phyloP scores from a whole-genome alignment of 2,113 vertebrate species.

The Cavia porcellus region DNA sequence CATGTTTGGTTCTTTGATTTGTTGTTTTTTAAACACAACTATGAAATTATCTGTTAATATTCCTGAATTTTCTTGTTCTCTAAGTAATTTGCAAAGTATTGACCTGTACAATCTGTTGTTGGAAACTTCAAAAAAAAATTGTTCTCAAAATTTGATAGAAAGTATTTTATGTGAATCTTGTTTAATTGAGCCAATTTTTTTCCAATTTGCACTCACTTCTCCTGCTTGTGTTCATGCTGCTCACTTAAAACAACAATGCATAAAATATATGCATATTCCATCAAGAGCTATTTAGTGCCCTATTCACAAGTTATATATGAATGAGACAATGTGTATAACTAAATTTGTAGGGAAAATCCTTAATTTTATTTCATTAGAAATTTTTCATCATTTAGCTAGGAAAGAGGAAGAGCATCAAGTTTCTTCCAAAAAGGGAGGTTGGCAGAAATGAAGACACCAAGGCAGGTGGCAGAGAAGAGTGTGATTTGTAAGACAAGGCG shows the following conservation, averaged over 20 bases:
- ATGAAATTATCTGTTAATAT: neutral
- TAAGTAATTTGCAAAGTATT: slow-evolving; percentile 6
- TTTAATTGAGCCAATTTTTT: neutral
- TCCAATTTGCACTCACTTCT: neutral
- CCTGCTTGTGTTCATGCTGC: neutral
- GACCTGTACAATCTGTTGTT: neutral
- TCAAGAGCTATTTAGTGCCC: neutral
- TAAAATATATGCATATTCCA: neutral
- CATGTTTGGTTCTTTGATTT: neutral
- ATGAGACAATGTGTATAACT: neutral
- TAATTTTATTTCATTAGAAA: neutral
- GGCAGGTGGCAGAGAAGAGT: neutral
- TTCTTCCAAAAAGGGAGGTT: neutral
- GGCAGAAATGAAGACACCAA: neutral
- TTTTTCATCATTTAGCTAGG: neutral
- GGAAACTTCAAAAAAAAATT: neutral
- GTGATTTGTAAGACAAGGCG: slow-evolving; percentile 50
- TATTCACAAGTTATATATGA: neutral
- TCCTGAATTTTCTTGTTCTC: neutral
- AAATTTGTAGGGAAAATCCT: neutral
- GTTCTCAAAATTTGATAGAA: neutral
- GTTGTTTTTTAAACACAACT: neutral
- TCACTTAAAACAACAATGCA: neutral
- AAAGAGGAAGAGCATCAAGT: neutral
- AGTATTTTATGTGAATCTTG: neutral